Base-by-base conservation (phyloP, 2,113 vertebrate genomes). In the Anguilla japonica region DNA sequence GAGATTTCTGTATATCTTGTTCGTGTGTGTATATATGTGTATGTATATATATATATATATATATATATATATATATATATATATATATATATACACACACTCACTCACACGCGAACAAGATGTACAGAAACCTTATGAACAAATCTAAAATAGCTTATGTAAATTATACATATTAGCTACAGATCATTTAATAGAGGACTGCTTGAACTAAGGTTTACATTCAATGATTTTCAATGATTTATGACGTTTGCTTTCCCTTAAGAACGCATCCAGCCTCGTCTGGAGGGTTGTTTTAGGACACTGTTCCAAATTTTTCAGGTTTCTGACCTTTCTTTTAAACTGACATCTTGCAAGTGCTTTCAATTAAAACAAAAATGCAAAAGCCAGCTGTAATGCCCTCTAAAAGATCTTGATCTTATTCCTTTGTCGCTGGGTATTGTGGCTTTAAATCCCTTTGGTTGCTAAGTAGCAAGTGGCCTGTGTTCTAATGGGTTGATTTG, bases 401-500 rank as follows among this genome's bases (percentile, higher is more conserved):
- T 29, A 86, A 89, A 92, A 91, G 91, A 92, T 88, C 90, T 89
- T 85, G 90, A 92, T 94, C 93, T 94, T 92, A 91, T 93, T 93
- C 93, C 94, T 93, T 93, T 92, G 96, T 97, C 96, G 94, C 97
- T 93, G 96, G 94, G 96, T 96, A 94, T 95, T 93, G 94, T 94
- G 93, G 97, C 95, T 96, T 97, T 92, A 95, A 94, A 97, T 96
- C 96, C 96, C 93, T 95, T 94, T 94, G 90, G 98, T 98, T 99
- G 97, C 97, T 97, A 98, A 98, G 98, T 96, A 98, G 97, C 97
- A 95, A 96, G 96, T 96, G 96, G 93, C 96, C 96, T 94, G 94
- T 95, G 96, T 97, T 97, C 96, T 97, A 97, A 97, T 97, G 96
- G 97, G 95, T 97, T 98, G 97, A 98, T 99, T 99, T 98, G 94